These are phyloP conservation scores for Prenolepis imparis DNA, from an alignment of 2,888 invertebrate species.

Conservation along the genomic window DNA sequence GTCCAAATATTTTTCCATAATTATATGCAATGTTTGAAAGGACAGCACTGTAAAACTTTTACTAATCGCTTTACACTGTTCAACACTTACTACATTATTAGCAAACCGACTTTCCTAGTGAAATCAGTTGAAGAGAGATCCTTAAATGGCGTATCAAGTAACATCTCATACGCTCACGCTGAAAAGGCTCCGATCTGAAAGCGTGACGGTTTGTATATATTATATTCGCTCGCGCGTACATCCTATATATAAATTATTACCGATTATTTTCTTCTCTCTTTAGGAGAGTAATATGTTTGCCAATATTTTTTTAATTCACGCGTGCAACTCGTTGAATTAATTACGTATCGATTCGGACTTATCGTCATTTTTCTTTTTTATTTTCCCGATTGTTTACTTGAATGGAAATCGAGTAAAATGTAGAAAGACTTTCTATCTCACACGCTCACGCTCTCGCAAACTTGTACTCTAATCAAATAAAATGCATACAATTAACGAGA, in stretches of 20 bases:
- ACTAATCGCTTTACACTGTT: neutral
- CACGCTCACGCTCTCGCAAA: neutral
- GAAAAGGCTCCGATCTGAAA: slow-evolving; percentile 26
- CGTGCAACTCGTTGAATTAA: slow-evolving; percentile 31
- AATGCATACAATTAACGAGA: neutral
- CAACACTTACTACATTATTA: neutral
- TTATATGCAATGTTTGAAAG: neutral
- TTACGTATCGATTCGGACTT: neutral
- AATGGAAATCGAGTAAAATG: slow-evolving; percentile 50
- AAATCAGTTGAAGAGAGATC: slow-evolving; percentile 12
- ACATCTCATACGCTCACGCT: neutral
- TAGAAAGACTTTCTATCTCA: slow-evolving; percentile 43
- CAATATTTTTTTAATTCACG: neutral
- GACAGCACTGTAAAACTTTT: neutral
- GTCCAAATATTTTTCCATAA: neutral
- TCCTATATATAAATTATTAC: neutral
- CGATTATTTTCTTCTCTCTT: neutral
- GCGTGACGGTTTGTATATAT: neutral
- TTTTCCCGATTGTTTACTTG: neutral
- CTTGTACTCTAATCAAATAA: neutral
- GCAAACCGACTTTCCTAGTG: neutral
- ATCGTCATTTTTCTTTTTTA: neutral
- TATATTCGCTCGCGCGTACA: neutral
- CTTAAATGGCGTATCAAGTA: slow-evolving; percentile 3
- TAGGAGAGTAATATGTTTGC: neutral